These are phyloP conservation scores for Xestia sexstrigata DNA, from an alignment of 2,888 invertebrate genomes.

Conservation along the genomic window DNA sequence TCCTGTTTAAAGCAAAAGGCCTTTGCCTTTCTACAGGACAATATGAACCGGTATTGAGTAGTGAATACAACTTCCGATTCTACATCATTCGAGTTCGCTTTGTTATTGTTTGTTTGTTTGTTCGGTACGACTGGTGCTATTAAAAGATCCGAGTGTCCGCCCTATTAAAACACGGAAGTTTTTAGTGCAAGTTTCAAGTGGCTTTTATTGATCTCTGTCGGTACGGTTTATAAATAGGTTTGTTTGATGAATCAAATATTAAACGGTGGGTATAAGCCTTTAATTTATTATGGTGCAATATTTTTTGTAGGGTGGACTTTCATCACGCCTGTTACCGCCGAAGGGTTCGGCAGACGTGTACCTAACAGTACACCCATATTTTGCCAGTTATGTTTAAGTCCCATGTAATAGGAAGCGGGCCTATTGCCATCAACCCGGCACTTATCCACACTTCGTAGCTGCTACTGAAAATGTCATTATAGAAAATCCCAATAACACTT, in stretches of 20 bases:
- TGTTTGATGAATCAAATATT: constrained; percentile 31
- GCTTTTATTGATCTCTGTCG: constrained; percentile 44
- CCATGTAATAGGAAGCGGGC: no score
- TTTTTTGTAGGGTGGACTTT: neutral
- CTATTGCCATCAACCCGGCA: no score
- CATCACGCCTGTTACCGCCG: no score
- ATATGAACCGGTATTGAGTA: constrained; percentile 28
- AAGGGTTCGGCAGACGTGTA: no score
- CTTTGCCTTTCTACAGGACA: constrained; percentile 1
- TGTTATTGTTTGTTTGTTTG: constrained; percentile 38
- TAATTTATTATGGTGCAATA: neutral
- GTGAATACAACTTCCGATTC: constrained; percentile 43
- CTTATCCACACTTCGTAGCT: no score
- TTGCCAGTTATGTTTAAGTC: no score
- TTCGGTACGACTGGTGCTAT: constrained; percentile 35
- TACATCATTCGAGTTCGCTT: constrained; percentile 32
- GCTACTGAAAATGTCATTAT: no score
- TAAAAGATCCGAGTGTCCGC: constrained; percentile 45
- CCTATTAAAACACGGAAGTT: constrained; percentile 45
- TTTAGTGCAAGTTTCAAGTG: constrained; percentile 42
- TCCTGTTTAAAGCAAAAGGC: neutral
- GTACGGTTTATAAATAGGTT: constrained; percentile 26
- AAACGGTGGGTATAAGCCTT: constrained; percentile 1
- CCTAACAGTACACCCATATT: no score
- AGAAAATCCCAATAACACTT: no score